phyloP scores from a whole-genome alignment of 2,113 vertebrate species.

The Ameiurus melas region DNA sequence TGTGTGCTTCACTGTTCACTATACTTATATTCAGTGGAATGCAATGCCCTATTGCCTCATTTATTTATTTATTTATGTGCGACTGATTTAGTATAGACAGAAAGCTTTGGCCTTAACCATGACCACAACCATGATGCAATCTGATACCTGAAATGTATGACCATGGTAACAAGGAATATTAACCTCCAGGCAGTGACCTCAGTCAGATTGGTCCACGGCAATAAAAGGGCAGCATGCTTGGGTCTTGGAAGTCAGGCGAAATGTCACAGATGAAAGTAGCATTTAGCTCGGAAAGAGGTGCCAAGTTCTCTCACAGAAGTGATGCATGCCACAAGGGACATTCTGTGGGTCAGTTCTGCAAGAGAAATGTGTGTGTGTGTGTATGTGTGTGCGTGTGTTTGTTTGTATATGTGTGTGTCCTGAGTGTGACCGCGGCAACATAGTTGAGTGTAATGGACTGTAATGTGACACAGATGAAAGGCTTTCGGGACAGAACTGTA shows the following conservation, averaged over 20 bases:
- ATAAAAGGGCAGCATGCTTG: constrained; percentile 50
- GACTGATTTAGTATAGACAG: constrained; percentile 26
- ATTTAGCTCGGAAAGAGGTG: constrained; percentile 53
- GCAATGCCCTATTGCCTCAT: constrained; percentile 24
- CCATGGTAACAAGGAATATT: constrained; percentile 42
- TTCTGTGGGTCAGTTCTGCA: constrained; percentile 26
- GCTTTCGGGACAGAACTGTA: constrained; percentile 4
- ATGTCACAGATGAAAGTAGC: constrained; percentile 58
- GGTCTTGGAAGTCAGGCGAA: constrained; percentile 52
- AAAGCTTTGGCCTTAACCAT: constrained; percentile 8
- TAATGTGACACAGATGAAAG: constrained; percentile 40
- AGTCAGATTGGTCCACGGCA: constrained; percentile 35
- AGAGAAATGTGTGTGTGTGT: background rate
- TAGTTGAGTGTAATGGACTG: constrained; percentile 31
- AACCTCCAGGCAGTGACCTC: constrained; percentile 50
- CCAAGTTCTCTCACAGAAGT: constrained; percentile 47
- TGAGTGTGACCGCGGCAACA: constrained; percentile 18
- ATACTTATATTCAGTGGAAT: background rate
- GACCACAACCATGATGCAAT: background rate
- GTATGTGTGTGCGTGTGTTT: background rate
- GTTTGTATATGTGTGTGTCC: constrained; percentile 34
- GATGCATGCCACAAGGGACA: constrained; percentile 59
- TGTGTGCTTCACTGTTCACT: background rate
- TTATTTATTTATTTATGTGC: constrained; percentile 10
- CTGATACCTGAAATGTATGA: constrained; percentile 15